Evolutionary conservation across 2,113 vertebrate species (phyloP), one percentile per base, ranked within the genome.

Genomic region (Aramus guarauna): DNA sequence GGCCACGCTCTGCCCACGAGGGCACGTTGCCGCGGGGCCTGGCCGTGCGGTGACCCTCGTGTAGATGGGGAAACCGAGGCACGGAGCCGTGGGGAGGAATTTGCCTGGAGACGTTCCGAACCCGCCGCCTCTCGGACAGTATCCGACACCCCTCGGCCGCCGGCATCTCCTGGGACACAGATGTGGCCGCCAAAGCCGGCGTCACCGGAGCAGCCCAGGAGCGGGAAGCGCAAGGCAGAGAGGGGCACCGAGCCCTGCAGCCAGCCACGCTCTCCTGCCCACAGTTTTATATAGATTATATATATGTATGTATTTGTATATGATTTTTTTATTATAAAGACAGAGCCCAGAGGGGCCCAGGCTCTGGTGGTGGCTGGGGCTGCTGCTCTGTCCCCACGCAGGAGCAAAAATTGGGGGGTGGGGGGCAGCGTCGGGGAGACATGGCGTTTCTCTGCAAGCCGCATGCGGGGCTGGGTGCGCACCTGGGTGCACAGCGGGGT

Each of bases 251-350:
- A 53, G 36, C 39, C 39, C 21, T 55, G 83, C 84, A 36, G 26
- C 53, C 24, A 48, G 67, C 67, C 67, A 34, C 0, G 0, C 24
- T 24, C 50, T 37, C 76, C 85, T 79, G 50, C 58, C 66, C 41
- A 19, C 24, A 22, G 72, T 47, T 96, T 62, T 77, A 29, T 86
- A 76, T 90, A 53, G 72, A 34, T 85, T 92, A 82, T 96, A 85
- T 95, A 67, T 93, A 58, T 87, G 82, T 79, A 67, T 83, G 72
- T 91, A 89, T 94, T 95, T 88, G 89, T 95, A 94, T 94, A 96
- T 81, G 43, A 91, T 69, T 92, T 86, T 75, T 73, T 90, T 79
- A 94, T 92, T 79, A 91, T 92, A 95, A 96, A 96, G 79, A 76
- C 60, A 71, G 63, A 95, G 68, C 34, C 14, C 18, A 43, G 88